Conservation (phyloP, 2,888 invertebrate species). For the Aleiodes testaceus region DNA sequence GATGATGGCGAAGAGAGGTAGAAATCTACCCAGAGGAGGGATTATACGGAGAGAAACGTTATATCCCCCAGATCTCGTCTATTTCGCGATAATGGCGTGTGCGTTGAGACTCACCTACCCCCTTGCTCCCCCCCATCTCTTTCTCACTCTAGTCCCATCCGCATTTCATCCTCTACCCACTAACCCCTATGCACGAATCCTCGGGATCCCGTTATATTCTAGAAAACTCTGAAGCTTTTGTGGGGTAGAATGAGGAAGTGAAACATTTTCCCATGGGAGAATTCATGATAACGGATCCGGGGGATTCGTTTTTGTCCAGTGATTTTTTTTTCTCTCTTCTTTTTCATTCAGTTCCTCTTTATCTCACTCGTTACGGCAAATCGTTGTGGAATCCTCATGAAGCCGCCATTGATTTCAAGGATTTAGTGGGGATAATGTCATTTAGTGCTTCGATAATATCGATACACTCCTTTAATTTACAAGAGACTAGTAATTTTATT, state of each 20-base stretch:
- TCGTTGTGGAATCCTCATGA: no score
- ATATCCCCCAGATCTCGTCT: constrained; percentile 43
- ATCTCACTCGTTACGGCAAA: no score
- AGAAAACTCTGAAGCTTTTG: constrained; percentile 26
- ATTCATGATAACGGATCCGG: constrained; percentile 1
- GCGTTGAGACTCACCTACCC: constrained; percentile 29
- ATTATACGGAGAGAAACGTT: constrained; percentile 33
- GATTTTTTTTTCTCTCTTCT: not conserved
- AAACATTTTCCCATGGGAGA: constrained; percentile 11
- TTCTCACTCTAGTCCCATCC: no score
- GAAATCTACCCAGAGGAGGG: constrained; percentile 41
- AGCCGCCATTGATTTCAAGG: no score
- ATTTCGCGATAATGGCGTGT: constrained; percentile 44
- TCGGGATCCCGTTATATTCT: constrained; percentile 15
- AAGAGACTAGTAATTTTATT: no score
- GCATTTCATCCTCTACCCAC: no score
- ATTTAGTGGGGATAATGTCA: no score
- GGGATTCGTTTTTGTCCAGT: constrained; percentile 12
- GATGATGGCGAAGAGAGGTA: constrained; percentile 44
- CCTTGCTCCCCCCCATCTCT: not conserved
- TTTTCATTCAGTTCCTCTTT: not conserved
- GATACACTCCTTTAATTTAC: no score
- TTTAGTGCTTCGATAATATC: no score
- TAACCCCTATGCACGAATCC: constrained; percentile 19
- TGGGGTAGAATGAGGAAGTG: constrained; percentile 17